Evolutionary conservation across 1,140 invertebrate genomes (phyloP).

Genomic region (Pissodes strobi): DNA sequence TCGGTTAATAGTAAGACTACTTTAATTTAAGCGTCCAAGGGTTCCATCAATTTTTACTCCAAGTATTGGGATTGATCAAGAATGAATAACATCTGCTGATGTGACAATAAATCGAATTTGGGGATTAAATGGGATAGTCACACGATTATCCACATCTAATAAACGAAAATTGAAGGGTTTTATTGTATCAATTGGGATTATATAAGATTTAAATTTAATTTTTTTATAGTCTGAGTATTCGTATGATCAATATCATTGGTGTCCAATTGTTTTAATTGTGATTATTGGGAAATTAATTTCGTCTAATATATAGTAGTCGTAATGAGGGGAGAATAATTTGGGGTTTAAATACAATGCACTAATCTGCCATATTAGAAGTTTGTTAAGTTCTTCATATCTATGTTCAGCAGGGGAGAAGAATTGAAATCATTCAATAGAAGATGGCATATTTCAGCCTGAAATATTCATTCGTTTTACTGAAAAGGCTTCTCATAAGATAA

Average conservation of each 20-base stretch:
- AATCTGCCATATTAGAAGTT: slow-evolving; percentile 59
- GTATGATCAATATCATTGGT: slow-evolving; percentile 43
- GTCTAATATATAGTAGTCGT: slow-evolving; percentile 66
- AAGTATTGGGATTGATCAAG: no score
- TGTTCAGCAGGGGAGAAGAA: no score
- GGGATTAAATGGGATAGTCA: no score
- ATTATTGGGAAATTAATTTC: slow-evolving; percentile 61
- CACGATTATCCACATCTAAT: no score
- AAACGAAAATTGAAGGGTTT: no score
- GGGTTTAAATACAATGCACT: slow-evolving; percentile 64
- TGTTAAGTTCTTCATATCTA: slow-evolving; percentile 62
- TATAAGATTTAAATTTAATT: slow-evolving; percentile 36
- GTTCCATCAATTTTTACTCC: no score
- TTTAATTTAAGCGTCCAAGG: slow-evolving; percentile 75
- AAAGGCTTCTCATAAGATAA: slow-evolving; percentile 60
- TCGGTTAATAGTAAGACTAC: slow-evolving; percentile 60
- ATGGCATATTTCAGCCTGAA: slow-evolving; percentile 55
- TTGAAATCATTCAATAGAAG: slow-evolving; percentile 65
- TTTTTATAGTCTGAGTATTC: no score
- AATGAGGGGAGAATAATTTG: slow-evolving; percentile 66
- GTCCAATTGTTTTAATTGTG: slow-evolving; percentile 59
- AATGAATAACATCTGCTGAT: slow-evolving; percentile 71
- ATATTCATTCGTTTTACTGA: slow-evolving; percentile 54
- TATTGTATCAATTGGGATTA: no score
- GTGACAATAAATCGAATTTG: slow-evolving; percentile 64